Percentiles rank a stretch among this genome's conserved stretches.
Evolutionary conservation across 2,113 vertebrate genomes (phyloP).

Genomic region (Anseranas semipalmata): DNA sequence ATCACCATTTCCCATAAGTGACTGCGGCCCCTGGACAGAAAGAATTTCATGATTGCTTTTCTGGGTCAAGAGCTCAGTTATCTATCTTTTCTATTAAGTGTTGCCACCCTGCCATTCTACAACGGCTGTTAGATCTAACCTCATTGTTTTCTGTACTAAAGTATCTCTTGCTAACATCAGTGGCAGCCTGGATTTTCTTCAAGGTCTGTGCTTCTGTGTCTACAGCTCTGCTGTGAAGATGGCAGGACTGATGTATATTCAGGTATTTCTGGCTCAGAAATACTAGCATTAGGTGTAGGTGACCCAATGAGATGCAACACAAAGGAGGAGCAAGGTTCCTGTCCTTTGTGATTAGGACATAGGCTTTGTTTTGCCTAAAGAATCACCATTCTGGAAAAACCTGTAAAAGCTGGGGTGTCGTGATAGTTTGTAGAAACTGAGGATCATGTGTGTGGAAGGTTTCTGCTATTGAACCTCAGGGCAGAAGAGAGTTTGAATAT

Average conservation of each 20-base stretch:
- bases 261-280: not conserved
- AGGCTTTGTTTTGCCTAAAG: not conserved
- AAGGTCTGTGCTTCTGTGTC: not conserved
- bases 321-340: not conserved
- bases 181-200: not conserved
- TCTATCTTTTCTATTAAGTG: not conserved
- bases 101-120: not conserved
- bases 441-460: constrained; percentile 20
- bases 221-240: not conserved
- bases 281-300: not conserved
- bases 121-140: not conserved
- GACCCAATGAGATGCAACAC: not conserved
- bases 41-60: not conserved
- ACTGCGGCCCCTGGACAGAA: not conserved
- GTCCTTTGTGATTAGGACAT: not conserved
- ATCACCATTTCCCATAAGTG: not conserved
- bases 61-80: not conserved
- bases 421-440: constrained; percentile 4
- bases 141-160: not conserved
- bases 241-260: not conserved
- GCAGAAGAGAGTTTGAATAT: constrained; percentile 45
- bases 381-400: constrained; percentile 26
- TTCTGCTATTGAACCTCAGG: constrained; percentile 40
- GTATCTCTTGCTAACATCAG: not conserved
- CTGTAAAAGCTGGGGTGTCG: constrained; percentile 16